phyloP scores from a whole-genome alignment of 2,113 vertebrate genomes.

The Corythaeola cristata region DNA sequence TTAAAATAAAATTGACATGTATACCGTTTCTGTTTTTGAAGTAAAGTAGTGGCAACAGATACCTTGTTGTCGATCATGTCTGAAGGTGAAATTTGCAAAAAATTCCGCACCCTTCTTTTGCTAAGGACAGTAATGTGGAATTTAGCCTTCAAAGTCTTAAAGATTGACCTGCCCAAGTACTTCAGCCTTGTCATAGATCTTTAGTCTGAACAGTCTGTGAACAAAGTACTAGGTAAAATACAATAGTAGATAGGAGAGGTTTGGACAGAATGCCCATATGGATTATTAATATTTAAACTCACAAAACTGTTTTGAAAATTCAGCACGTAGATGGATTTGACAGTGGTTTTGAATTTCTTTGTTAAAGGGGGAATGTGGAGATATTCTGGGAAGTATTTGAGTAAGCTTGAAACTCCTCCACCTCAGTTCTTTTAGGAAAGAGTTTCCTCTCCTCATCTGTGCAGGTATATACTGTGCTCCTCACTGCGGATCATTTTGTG shows the following conservation, averaged over 20 bases:
- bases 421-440: background rate
- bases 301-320: background rate
- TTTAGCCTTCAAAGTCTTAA: background rate
- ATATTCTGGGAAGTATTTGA: slow-evolving; percentile 3
- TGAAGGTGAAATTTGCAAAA: background rate
- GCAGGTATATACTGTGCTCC: background rate
- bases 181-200: background rate
- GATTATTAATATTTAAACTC: background rate
- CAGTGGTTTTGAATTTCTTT: slow-evolving; percentile 6
- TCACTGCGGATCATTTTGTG: background rate
- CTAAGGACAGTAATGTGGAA: background rate
- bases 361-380: background rate
- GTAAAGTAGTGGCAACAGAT: background rate
- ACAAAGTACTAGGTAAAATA: background rate
- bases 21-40: background rate
- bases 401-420: background rate
- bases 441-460: background rate
- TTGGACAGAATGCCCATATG: background rate
- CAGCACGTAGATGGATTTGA: background rate
- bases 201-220: background rate
- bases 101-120: background rate
- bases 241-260: background rate
- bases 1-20: background rate
- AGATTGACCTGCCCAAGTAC: background rate
- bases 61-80: background rate